Percentiles rank a stretch among this genome's conserved stretches.
Conservation (phyloP, 23 tunicate species). For the Halocynthia roretzi region DNA sequence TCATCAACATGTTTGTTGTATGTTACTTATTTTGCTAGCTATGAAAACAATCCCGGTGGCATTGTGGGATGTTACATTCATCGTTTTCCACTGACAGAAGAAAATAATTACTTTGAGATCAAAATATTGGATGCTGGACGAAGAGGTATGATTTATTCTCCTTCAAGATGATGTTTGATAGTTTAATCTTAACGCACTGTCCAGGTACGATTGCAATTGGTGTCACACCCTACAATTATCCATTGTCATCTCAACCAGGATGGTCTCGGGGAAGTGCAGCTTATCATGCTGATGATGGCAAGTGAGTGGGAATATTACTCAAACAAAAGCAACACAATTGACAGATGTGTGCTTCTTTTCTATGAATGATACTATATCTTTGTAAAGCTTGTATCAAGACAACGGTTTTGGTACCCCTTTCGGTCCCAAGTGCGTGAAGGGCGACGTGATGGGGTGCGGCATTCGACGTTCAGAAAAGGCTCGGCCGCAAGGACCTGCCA, state of each 20-base stretch:
- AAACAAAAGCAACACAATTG: too few species aligned
- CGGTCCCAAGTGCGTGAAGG: slow-evolving; percentile 24
- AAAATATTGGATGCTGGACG: slow-evolving; percentile 28
- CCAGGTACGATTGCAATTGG: slow-evolving; percentile 41
- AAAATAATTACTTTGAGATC: slow-evolving; percentile 37
- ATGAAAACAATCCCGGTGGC: too few species aligned
- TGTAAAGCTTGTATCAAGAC: background rate
- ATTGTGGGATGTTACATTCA: too few species aligned
- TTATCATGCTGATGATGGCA: slow-evolving; percentile 50
- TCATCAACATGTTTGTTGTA: too few species aligned
- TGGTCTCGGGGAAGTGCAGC: slow-evolving; percentile 24
- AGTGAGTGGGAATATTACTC: background rate
- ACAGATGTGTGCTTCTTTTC: too few species aligned
- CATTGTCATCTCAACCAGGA: slow-evolving; percentile 25
- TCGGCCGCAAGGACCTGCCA: background rate
- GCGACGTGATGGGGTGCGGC: slow-evolving; percentile 63
- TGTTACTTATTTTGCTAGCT: too few species aligned
- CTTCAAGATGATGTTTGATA: too few species aligned
- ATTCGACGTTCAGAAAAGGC: slow-evolving; percentile 15
- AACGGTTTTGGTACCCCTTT: background rate
- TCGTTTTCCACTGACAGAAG: background rate
- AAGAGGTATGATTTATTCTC: slow-evolving; percentile 1
- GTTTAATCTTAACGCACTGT: background rate
- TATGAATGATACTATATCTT: too few species aligned
- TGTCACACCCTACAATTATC: slow-evolving; percentile 33